phyloP scores from a whole-genome alignment of 1,140 invertebrate species.

The Halyomorpha halys region DNA sequence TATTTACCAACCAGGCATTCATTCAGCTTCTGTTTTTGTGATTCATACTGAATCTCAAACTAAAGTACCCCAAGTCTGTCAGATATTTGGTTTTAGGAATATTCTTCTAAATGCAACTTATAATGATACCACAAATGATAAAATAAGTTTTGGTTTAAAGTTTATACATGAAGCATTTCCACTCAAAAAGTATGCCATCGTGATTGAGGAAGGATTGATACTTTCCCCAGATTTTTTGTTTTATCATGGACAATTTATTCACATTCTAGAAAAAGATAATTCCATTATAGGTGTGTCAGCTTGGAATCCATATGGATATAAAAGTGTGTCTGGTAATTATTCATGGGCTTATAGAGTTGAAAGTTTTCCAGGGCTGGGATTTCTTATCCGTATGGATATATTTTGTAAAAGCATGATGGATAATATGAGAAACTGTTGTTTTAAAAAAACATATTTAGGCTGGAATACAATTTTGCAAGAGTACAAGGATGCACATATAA shows the following conservation, averaged over 20 bases:
- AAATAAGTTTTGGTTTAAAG: constrained; percentile 33
- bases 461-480: constrained; percentile 23
- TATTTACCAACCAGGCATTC: constrained; percentile 42
- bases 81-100: constrained; percentile 24
- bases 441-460: constrained; percentile 24
- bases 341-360: constrained; percentile 28
- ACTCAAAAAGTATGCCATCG: constrained; percentile 37
- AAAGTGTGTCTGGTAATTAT: constrained; percentile 28
- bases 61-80: constrained; percentile 31
- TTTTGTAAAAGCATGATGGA: constrained; percentile 24
- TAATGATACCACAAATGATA: constrained; percentile 34
- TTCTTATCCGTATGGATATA: constrained; percentile 26
- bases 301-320: constrained; percentile 41
- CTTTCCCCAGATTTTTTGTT: constrained; percentile 41
- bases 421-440: constrained; percentile 28
- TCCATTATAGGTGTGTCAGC: constrained; percentile 38
- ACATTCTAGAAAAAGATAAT: constrained; percentile 35
- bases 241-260: constrained; percentile 39
- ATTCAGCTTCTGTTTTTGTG: constrained; percentile 33
- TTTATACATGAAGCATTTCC: constrained; percentile 30
- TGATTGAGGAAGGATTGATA: constrained; percentile 42
- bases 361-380: constrained; percentile 30
- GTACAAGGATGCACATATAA: constrained; percentile 27
- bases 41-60: constrained; percentile 31
- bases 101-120: constrained; percentile 16